Base-by-base conservation (phyloP, 2,113 vertebrate genomes). In the Cochlearius cochlearius region DNA sequence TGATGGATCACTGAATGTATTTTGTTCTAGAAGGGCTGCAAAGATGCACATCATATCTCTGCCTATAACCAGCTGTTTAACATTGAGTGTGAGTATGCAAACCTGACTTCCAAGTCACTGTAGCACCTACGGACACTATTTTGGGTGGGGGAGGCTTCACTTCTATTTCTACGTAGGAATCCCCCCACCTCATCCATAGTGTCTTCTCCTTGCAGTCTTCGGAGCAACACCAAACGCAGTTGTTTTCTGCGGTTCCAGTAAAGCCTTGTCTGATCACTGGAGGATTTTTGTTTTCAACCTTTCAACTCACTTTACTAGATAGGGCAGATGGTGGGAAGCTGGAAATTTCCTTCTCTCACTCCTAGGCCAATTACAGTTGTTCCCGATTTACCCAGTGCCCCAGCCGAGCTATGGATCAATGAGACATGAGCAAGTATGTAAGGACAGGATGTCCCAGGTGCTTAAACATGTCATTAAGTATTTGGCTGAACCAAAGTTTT, bases 371-470 rank as follows among this genome's bases (percentile, higher is more conserved):
- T 49, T 9, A 62, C 3, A 6, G 63, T 88, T 59, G 26, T 5
- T 92, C 56, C 63, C 1, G 3, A 32, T 75, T 84, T 56, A 56
- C 56, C 36, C 14, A 2, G 2, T 32, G 32, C 19, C 34, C 11
- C n/a, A 62, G 20, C 12, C 5, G 3, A 78, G 60, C 9, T 36
- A 67, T 21, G 50, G 74, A 73, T 92, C 85, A 59, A 76, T 47
- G 41, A 86, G 55, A 84, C 47, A 62, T 36, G 7, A 63, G 39
- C 43, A 79, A 76, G 58, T 58, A 68, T 6, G 11, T n/a, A 41
- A 96, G 58, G 64, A 92, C 56, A 68, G 71, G 67, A 86, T 83
- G 39, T 86, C 74, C 85, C 85, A 94, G 47, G 49, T 80, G 63
- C 86, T 96, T 49, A 67, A 91, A 92, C 60, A 6, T 66, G 86